These are phyloP conservation scores for Lagodon rhomboides DNA, from an alignment of 2,797 vertebrate genomes.

Conservation along the genomic window DNA sequence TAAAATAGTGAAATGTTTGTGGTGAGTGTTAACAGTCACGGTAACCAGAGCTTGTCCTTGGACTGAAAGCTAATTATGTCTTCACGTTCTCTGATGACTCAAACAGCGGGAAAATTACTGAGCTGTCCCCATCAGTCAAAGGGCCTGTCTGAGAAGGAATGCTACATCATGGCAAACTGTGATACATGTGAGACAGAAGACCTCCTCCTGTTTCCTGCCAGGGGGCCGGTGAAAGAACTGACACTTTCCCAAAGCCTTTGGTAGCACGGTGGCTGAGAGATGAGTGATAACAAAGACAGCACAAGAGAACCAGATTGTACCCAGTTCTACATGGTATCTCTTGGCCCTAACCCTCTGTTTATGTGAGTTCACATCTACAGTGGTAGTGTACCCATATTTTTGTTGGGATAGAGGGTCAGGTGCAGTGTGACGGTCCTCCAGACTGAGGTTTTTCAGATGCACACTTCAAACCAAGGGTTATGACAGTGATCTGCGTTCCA, in stretches of 20 bases:
- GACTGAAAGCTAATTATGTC: slow-evolving; percentile 76
- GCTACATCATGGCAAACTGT: slow-evolving; percentile 38
- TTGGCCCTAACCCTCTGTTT: no score
- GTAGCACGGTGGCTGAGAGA: slow-evolving; percentile 41
- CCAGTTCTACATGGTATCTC: slow-evolving; percentile 9
- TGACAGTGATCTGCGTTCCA: no score
- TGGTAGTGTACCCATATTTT: no score
- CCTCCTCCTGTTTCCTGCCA: slow-evolving; percentile 69
- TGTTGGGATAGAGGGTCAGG: no score
- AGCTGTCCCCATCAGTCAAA: slow-evolving; percentile 72
- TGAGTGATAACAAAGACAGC: slow-evolving; percentile 34
- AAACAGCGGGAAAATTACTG: slow-evolving; percentile 76
- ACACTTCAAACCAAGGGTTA: no score
- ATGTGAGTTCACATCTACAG: no score
- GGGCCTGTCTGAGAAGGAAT: slow-evolving; percentile 30
- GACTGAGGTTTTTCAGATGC: no score
- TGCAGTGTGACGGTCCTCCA: no score
- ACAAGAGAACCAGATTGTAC: slow-evolving; percentile 17
- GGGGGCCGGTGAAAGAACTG: slow-evolving; percentile 64
- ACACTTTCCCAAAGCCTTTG: slow-evolving; percentile 66
- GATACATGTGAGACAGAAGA: slow-evolving; percentile 50
- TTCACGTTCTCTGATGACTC: slow-evolving; percentile 64
- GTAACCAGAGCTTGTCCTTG: slow-evolving; percentile 6
- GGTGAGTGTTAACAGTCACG: slow-evolving; percentile 17
- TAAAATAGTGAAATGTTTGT: slow-evolving; percentile 33